Base-by-base conservation (phyloP, 1,140 invertebrate species). In the Drosophila sproati region DNA sequence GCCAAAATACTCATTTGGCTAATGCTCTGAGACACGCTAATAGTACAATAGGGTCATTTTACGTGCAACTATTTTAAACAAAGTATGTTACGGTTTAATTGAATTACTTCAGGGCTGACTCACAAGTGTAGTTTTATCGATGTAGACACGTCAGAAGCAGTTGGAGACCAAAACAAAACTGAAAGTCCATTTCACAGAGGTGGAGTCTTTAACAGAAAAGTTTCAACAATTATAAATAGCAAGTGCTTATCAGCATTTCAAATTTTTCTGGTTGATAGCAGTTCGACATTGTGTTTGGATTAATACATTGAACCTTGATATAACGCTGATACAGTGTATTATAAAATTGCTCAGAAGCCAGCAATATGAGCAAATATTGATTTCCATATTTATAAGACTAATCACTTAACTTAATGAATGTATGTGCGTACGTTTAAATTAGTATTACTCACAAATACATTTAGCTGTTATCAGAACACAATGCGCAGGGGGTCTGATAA, bases 221-320 rank as follows among this genome's bases (percentile, higher is more conserved):
- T 7, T 35, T 12, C 12, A 28, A 8, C 8, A 50, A 64, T 56
- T 39, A 45, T 20, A 54, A 69, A 34, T 34, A 41, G 34, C 8
- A 29, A 47, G 35, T 39, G 52, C 82, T 88, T 89, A 87, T 87
- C 80, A 80, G 43, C 32, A 73, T 54, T 52, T 43, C 20, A 10
- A 61, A 64, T 43, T 48, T 66, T 28, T 80, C 45, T 47, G 47
- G 48, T 71, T 67, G 45, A 10, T 12, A 45, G 28, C n/a, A 41
- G 35, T 37, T 35, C 10, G 4, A 4, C 3, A n/a, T 43, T 77
- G n/a, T 39, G 28, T 62, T 59, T 51, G 60, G 63, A 77, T 77
- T 70, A 74, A 55, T 20, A 61, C 68, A 73, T 2, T 77, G 79
- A 88, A 87, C 82, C 83, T 86, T 87, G 82, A 48, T 78, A 86